Evolutionary conservation across 2,888 invertebrate genomes (phyloP), one percentile per base, ranked within the genome.

Genomic region (Boloria selene): DNA sequence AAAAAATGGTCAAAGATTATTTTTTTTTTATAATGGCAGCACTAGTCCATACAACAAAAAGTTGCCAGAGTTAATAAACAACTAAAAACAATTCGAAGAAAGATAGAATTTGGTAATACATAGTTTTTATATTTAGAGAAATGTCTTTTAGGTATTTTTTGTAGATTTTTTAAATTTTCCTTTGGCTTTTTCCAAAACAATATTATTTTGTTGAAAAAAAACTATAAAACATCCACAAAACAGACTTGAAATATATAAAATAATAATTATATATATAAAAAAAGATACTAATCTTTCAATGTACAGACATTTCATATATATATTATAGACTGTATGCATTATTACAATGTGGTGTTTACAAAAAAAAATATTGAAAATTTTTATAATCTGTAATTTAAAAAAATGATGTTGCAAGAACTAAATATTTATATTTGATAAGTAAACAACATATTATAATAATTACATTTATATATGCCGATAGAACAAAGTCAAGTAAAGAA

Each of bases 21-120:
- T 13, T n/a, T 2, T 50, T 42, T 53, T 60, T 54, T 14, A 52
- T 51, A 5, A n/a, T 52, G 44, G 54, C 63, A 67, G 56, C 50
- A 65, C 14, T 51, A 51, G 3, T 16, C 51, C 13, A 47, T 56
- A 65, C 61, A 67, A 63, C 42, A 50, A 65, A 61, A 61, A 16
- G 55, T 55, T 4, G 47, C 49, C 59, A 45, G 56, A 59, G 55
- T 65, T 49, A 18, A 59, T 53, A 61, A 65, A 68, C 58, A 65
- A 68, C 68, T 61, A 68, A 68, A 68, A 63, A 59, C 59, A 67
- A 62, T 47, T 53, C 49, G n/a, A 64, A 64, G 31, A 51, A 54
- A 38, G 16, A 55, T 44, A 59, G 13, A 53, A 67, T 22, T n/a
- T 52, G 22, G 47, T 56, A 52, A 53, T 45, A 59, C 45, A 64